Evolutionary conservation across 2,113 vertebrate species (phyloP).

Genomic region (Poeciliopsis occidentalis): DNA sequence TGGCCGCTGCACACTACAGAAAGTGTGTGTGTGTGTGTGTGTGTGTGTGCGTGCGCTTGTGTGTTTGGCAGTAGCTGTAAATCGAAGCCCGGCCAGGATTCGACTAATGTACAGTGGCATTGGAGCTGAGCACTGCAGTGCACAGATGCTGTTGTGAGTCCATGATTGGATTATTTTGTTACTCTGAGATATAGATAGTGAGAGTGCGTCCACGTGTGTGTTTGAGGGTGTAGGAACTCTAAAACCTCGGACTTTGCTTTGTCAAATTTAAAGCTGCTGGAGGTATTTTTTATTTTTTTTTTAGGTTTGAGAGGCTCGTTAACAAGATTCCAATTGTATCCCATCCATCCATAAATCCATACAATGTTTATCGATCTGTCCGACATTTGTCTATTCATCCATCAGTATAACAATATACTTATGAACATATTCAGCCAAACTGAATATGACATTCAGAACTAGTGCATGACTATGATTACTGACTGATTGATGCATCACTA

Average conservation of each 20-base stretch:
- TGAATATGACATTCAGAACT: background rate
- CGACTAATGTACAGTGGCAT: conserved; percentile 62
- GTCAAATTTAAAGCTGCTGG: background rate
- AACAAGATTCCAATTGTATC: background rate
- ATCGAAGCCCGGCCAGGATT: conserved; percentile 57
- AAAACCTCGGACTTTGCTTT: background rate
- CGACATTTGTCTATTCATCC: too few species aligned
- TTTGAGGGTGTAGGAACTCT: background rate
- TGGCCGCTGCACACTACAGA: conserved; percentile 58
- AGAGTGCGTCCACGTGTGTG: background rate
- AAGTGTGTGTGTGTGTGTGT: conserved; percentile 44
- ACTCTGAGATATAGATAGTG: conserved; percentile 29
- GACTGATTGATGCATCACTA: background rate
- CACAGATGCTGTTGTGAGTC: conserved; percentile 13
- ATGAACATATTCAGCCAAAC: too few species aligned
- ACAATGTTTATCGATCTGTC: too few species aligned
- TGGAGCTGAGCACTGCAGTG: conserved; percentile 51
- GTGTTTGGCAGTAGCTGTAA: conserved; percentile 58
- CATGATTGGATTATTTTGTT: conserved; percentile 57
- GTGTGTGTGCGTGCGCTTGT: conserved; percentile 28
- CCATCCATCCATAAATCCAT: too few species aligned
- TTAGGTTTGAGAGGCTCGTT: background rate
- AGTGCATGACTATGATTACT: background rate
- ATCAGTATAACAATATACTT: too few species aligned
- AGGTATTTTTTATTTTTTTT: background rate